Conservation (phyloP, 2,888 invertebrate genomes). For the Celastrina argiolus region DNA sequence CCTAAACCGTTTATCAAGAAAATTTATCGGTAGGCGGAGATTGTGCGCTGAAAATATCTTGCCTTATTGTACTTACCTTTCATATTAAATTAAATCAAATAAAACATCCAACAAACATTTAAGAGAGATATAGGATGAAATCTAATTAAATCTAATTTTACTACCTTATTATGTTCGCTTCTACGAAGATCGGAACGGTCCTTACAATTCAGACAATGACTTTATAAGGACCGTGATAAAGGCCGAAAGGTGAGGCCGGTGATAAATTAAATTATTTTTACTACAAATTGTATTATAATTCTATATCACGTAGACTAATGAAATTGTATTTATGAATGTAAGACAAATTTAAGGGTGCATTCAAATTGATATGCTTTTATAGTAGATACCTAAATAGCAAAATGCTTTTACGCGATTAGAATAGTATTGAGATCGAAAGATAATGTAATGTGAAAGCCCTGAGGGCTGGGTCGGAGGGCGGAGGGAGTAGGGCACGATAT, state of each 20-base stretch:
- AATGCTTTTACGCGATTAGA: slow-evolving; percentile 39
- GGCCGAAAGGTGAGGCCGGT: not conserved
- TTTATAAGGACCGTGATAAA: not conserved
- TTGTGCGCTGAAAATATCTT: slow-evolving; percentile 21
- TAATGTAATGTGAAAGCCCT: slow-evolving; percentile 32
- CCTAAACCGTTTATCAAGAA: slow-evolving; percentile 43
- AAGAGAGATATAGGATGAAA: not conserved
- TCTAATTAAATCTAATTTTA: slow-evolving; percentile 7
- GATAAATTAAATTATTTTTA: not conserved
- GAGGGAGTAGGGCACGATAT: slow-evolving; percentile 25
- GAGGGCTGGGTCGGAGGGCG: slow-evolving; percentile 2
- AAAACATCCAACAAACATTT: not conserved
- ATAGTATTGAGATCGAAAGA: slow-evolving; percentile 33
- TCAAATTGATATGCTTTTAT: not conserved
- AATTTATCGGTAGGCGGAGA: slow-evolving; percentile 38
- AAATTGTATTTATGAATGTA: not conserved
- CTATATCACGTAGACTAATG: not conserved
- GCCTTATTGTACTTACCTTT: not conserved
- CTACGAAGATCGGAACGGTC: not conserved
- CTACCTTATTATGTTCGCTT: not conserved
- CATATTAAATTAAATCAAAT: not conserved
- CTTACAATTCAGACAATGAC: not conserved
- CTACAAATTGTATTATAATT: not conserved
- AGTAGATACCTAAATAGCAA: slow-evolving; percentile 28
- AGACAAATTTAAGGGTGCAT: not conserved